Conservation (phyloP, 1,140 invertebrate genomes). For the Apis dorsata region DNA sequence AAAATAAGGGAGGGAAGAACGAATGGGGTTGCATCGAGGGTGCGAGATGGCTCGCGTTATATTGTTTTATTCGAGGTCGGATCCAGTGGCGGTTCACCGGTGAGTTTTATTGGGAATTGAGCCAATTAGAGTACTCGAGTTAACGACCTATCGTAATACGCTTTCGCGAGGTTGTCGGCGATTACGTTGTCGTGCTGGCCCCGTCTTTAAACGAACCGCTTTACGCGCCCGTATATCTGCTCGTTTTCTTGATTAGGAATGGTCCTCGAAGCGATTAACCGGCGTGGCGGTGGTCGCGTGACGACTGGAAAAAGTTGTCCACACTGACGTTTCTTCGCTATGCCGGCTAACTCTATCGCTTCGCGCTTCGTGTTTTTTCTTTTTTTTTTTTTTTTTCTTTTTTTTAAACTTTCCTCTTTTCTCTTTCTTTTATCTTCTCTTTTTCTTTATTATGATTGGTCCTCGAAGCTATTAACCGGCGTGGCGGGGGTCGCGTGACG, state of each 20-base stretch:
- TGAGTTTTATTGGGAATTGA: constrained; percentile 57
- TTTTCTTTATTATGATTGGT: constrained; percentile 39
- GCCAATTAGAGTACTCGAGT: constrained; percentile 60
- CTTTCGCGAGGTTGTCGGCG: constrained; percentile 34
- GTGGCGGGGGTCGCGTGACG: background rate
- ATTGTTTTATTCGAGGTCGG: constrained; percentile 55
- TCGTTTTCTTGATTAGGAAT: constrained; percentile 39
- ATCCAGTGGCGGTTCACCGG: background rate
- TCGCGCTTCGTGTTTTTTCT: background rate
- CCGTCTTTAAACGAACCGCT: constrained; percentile 18
- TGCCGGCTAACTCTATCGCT: too few relatives aligned
- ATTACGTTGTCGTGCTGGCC: background rate
- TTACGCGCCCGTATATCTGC: constrained; percentile 14
- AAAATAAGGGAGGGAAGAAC: background rate
- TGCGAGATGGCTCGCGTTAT: background rate
- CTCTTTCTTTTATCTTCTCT: constrained; percentile 1
- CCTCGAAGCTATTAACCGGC: constrained; percentile 15
- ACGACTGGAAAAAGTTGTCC: background rate
- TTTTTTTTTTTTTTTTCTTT: background rate
- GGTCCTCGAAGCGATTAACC: constrained; percentile 25
- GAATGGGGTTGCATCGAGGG: background rate
- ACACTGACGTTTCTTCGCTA: background rate
- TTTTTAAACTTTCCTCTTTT: too few relatives aligned
- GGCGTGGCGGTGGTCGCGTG: background rate
- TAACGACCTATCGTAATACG: constrained; percentile 62